Base-by-base conservation (phyloP, 2,888 invertebrate species). In the Lingula anatina region DNA sequence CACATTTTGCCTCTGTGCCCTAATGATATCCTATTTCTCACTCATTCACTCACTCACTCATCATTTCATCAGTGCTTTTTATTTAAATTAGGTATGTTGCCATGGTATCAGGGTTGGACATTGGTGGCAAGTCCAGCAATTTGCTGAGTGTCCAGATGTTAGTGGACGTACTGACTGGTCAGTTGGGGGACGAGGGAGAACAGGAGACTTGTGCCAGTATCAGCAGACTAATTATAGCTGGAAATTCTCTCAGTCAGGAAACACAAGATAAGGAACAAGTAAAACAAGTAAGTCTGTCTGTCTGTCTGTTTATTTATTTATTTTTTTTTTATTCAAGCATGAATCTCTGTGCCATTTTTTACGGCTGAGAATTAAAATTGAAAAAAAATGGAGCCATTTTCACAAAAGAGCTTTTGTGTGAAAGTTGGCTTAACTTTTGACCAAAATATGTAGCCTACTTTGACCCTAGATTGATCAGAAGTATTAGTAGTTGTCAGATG, bases 131-230 rank as follows among this genome's bases (percentile, higher is more conserved):
- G 54, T 80, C 83, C 27, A 83, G 85, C 54, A 81, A 82, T 50
- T 68, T 82, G 53, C 80, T 87, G 54, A 81, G 86, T 0, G 72
- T 92, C 28, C 87, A 91, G 71, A 75, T 94, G 35, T 81, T 95
- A 46, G 80, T 85, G 56, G 89, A 93, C 72, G 89, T 89, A 85
- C 68, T 95, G 25, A 83, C 83, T 60, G 94, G 95, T 3, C 81
- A 87, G 65, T 78, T 87, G 27, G 88, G 89, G 2, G 82, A 84
- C 51, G 68, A 79, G 5, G 70, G 80, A 46, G 82, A 84, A 60
- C 85, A 87, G 63, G 73, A 81, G 55, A 80, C 83, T 47, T 78
- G 83, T 1, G 81, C 87, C 1, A 83, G 84, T 62, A 82, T 90
- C 62, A 83, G 84, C 7, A 82, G 90, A 58, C 81, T 95, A 1